phyloP scores from a whole-genome alignment of 1,140 invertebrate genomes.

The Hestina assimilis region DNA sequence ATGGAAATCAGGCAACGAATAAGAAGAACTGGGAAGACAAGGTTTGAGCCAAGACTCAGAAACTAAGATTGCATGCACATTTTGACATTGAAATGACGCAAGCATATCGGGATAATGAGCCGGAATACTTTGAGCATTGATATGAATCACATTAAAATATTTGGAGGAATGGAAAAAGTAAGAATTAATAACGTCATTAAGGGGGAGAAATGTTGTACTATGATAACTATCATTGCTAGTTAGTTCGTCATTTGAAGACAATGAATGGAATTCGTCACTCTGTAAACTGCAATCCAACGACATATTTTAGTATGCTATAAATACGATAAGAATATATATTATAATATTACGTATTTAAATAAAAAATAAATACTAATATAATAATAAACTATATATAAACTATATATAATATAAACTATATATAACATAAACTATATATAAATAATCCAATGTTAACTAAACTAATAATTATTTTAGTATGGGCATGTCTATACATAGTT shows the following conservation, averaged over 20 bases:
- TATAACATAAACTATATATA: no score
- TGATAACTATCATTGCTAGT: neutral
- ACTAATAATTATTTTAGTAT: no score
- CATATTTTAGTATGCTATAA: no score
- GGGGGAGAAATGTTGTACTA: neutral
- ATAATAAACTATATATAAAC: no score
- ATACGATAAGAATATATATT: no score
- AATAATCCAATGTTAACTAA: no score
- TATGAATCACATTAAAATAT: neutral
- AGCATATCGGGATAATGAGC: conserved; percentile 1
- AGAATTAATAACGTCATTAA: neutral
- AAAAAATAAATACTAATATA: no score
- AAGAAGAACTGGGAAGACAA: neutral
- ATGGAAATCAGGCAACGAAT: neutral
- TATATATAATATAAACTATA: no score
- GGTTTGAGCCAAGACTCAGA: neutral
- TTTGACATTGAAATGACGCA: neutral
- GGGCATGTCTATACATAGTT: no score
- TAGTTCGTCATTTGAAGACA: neutral
- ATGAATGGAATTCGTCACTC: neutral
- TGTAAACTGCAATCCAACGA: neutral
- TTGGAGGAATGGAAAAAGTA: neutral
- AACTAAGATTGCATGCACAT: neutral
- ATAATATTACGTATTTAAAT: no score
- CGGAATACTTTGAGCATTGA: neutral